Percentiles rank a stretch among this genome's conserved stretches.
Evolutionary conservation across 2,797 vertebrate species (phyloP).

Genomic region (Argya squamiceps): DNA sequence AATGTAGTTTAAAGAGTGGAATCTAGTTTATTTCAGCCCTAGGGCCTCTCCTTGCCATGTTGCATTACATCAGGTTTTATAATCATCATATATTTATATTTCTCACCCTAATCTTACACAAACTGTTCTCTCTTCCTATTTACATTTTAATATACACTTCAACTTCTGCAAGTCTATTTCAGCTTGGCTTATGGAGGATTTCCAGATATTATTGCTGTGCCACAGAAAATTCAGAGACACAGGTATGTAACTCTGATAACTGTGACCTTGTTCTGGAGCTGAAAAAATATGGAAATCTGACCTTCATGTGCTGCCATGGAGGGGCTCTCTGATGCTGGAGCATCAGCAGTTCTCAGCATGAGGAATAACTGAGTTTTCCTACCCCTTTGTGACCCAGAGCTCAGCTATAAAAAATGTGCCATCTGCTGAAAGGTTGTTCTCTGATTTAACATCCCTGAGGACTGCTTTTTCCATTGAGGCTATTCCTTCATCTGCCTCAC

Average conservation of each 20-base stretch:
- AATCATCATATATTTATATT: conserved; percentile 35
- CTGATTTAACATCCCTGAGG: neutral
- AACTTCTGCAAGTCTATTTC: neutral
- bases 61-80: conserved; percentile 47
- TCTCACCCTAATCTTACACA: conserved; percentile 20
- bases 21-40: conserved; percentile 54
- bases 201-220: neutral
- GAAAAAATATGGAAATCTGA: neutral
- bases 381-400: neutral
- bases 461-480: neutral
- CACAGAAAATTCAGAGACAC: neutral
- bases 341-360: neutral
- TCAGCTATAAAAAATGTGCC: neutral
- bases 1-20: conserved; percentile 41
- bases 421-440: neutral
- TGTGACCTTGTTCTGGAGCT: neutral
- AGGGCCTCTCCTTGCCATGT: conserved; percentile 29
- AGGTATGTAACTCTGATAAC: neutral
- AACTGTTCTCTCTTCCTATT: conserved; percentile 33
- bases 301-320: neutral
- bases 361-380: neutral
- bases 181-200: neutral
- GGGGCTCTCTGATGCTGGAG: neutral
- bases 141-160: conserved; percentile 12
- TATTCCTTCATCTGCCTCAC: neutral